Evolutionary conservation across 2,888 invertebrate genomes (phyloP), one percentile per base, ranked within the genome.

Genomic region (Clepsis dumicolana): DNA sequence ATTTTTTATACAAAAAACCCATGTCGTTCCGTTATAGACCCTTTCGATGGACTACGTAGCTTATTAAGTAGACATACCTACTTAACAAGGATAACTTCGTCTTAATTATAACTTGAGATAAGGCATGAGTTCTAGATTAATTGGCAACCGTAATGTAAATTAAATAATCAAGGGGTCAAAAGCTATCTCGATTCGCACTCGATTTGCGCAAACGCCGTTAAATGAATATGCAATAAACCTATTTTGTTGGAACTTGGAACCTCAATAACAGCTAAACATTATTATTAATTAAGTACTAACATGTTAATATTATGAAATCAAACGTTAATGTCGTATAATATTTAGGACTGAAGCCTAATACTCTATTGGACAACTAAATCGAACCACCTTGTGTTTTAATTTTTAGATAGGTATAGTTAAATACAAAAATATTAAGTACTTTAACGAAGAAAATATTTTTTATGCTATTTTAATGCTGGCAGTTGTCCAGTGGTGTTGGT

Each of bases 101-200:
- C 14, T 52, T 52, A 25, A 25, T 54, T 32, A 12, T 25, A 18
- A 54, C 32, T 54, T 29, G 10, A 27, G n/a, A 16, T 29, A 29
- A 25, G 7, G 7, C 16, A 2, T 2, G 12, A 12, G 48, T 48
- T 54, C 25, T 29, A n/a, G 53, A 29, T 38, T 59, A 41, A 59
- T 41, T 59, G 59, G 25, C 38, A 41, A 18, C 48, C 12, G 8
- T 48, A 48, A 48, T 61, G 4, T 48, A 41, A 25, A 44, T 41
- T 61, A 27, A 61, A 29, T 32, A 41, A 25, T 44, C 29, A 48
- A 64, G 29, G 41, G 67, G 63, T 64, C 64, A 32, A 50, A 62
- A 25, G 63, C 27, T 67, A 67, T 67, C 68, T n/a, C 50, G 25
- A 59, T 63, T 64, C 29, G 44, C 52, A 44, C 64, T 50, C 63